Percentiles rank a stretch among this genome's conserved stretches.
Evolutionary conservation across 1,140 invertebrate genomes (phyloP).

Genomic region (Trissolcus basalis): DNA sequence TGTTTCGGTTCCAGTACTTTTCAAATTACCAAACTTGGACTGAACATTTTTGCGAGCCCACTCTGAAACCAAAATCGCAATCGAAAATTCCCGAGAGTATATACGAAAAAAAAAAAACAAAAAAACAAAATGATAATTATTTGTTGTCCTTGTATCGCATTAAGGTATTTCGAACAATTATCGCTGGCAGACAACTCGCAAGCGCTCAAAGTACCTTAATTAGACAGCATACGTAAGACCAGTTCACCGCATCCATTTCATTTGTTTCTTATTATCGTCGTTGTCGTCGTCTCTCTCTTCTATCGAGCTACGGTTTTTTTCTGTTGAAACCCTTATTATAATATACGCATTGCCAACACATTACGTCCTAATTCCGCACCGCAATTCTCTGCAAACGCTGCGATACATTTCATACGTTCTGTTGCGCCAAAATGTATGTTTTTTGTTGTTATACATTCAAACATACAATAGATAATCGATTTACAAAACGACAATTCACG

Average conservation of each 20-base stretch:
- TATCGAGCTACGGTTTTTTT: conserved; percentile 14
- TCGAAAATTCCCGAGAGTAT: conserved; percentile 34
- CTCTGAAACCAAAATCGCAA: conserved; percentile 29
- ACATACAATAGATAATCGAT: too few relatives aligned
- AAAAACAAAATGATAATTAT: neutral
- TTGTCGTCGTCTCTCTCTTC: conserved; percentile 39
- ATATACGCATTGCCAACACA: neutral
- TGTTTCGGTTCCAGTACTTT: too few relatives aligned
- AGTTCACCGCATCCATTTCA: conserved; percentile 38
- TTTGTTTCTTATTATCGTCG: conserved; percentile 32
- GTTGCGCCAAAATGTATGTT: neutral
- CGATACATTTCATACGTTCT: conserved; percentile 14
- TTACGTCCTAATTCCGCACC: conserved; percentile 18
- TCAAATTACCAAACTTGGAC: conserved; percentile 3
- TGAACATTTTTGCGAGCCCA: neutral
- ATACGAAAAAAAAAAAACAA: neutral
- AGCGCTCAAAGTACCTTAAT: conserved; percentile 51
- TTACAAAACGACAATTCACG: too few relatives aligned
- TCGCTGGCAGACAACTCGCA: conserved; percentile 12
- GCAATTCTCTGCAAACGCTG: conserved; percentile 39
- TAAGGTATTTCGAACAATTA: conserved; percentile 43
- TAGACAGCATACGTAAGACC: conserved; percentile 29
- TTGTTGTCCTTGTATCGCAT: neutral
- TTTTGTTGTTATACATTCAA: conserved; percentile 6
- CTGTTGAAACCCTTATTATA: neutral